Base-by-base conservation (phyloP, 2,888 invertebrate genomes). In the Ommatoiulus sabulosus region DNA sequence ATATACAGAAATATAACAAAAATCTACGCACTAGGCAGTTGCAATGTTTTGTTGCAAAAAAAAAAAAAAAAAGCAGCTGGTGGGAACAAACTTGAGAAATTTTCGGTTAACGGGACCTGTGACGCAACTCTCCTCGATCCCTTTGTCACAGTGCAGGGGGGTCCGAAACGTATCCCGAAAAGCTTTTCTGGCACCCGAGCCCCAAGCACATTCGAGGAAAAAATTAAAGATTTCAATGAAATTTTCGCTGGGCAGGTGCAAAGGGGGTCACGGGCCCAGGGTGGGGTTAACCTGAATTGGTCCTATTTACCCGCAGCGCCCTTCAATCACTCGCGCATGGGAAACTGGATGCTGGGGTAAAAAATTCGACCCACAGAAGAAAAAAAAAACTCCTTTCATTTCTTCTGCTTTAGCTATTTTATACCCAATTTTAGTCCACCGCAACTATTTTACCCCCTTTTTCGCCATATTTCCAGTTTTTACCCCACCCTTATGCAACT, bases 401-500 rank as follows among this genome's bases (percentile, higher is more conserved):
- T 72, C 72, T 72, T 72, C 72, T 72, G 72, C 72, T 72, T 72
- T 72, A 72, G 24, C 72, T 72, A 72, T 24, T 72, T 72, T 72
- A 72, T 72, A 72, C 72, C 72, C 72, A 72, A 72, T 72, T 72
- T 72, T 24, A 72, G 72, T 72, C 24, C 24, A 24, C 72, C 72
- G 72, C 72, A 72, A 72, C 72, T n/a, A 24, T 72, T 72, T 72
- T 72, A 52, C 72, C 72, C 72, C 72, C 72, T 72, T 72, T 72
- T 72, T 72, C 10, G 20, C 72, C 72, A 72, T 24, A 72, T 72
- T 72, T 72, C 72, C 72, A 72, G 72, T 72, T 72, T 24, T 72
- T 72, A 72, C 72, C 72, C 72, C 72, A 72, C 72, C 72, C 72
- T 72, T 72, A 72, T 72, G 72, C 72, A 72, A 72, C 72, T 72